A percentile compares a stretch with the other conserved stretches of the same genome.
Evolutionary conservation across 2,888 invertebrate species (phyloP).

Genomic region (Ophion slaviceki): DNA sequence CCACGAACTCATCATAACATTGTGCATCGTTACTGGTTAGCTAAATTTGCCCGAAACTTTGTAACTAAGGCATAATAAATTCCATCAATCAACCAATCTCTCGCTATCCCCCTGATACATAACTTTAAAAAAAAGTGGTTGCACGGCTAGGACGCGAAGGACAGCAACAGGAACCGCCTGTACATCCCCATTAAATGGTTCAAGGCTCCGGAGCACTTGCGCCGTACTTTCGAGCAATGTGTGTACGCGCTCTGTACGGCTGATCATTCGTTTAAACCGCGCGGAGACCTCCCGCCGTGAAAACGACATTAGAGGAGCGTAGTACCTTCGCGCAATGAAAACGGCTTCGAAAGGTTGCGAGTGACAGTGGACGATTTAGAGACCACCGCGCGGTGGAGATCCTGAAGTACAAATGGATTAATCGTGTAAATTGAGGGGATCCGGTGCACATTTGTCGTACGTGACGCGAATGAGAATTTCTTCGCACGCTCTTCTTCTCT

Average conservation of each 20-base stretch:
- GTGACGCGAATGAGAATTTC: slow-evolving; percentile 21
- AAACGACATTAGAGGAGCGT: slow-evolving; percentile 57
- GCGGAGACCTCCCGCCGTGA: slow-evolving; percentile 64
- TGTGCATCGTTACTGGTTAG: too few species aligned
- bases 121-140: neutral
- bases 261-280: slow-evolving; percentile 65
- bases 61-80: too few species aligned
- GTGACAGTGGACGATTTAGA: slow-evolving; percentile 48
- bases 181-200: slow-evolving; percentile 1
- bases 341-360: slow-evolving; percentile 23
- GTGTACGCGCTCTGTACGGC: slow-evolving; percentile 46
- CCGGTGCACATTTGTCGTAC: slow-evolving; percentile 60
- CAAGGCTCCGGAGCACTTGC: slow-evolving; percentile 3
- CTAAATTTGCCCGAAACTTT: too few species aligned
- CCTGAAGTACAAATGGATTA: slow-evolving; percentile 62
- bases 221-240: slow-evolving; percentile 13
- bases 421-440: slow-evolving; percentile 68
- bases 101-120: neutral
- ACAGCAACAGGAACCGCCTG: neutral
- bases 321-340: slow-evolving; percentile 59
- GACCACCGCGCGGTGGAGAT: slow-evolving; percentile 54
- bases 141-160: slow-evolving; percentile 5
- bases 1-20: too few species aligned
- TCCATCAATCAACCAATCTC: too few species aligned
- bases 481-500: neutral